Percentiles rank a stretch among this genome's conserved stretches.
Evolutionary conservation across 2,888 invertebrate genomes (phyloP).

Genomic region (Calameuta pallipes): DNA sequence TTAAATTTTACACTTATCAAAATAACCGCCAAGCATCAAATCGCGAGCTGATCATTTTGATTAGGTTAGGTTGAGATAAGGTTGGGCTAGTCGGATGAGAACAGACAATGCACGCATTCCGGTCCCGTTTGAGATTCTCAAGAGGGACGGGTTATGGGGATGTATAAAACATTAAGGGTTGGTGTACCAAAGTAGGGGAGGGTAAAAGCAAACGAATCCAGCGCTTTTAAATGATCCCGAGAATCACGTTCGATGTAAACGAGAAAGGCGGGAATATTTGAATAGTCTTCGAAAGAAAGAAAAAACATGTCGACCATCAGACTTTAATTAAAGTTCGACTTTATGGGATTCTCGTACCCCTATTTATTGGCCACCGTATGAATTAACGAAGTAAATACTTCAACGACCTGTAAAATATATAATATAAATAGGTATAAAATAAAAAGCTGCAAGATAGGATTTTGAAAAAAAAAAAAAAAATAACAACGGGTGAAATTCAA

Average conservation of each 20-base stretch:
- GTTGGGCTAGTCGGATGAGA: not conserved
- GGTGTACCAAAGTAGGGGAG: not conserved
- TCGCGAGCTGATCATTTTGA: not conserved
- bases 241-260: not conserved
- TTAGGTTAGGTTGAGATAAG: not conserved
- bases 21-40: not conserved
- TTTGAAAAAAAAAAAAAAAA: too few relatives aligned
- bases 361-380: not conserved
- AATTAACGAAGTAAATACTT: too few relatives aligned
- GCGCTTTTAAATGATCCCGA: not conserved
- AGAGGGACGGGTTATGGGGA: too few relatives aligned
- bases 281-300: not conserved
- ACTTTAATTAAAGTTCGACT: not conserved
- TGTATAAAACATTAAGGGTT: too few relatives aligned
- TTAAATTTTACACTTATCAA: not conserved
- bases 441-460: too few relatives aligned
- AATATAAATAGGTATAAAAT: too few relatives aligned
- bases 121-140: not conserved
- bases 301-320: not conserved
- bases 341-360: not conserved
- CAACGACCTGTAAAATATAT: too few relatives aligned
- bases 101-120: not conserved
- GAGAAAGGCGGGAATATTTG: slow-evolving; percentile 3
- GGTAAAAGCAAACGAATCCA: not conserved
- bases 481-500: not conserved